Evolutionary conservation across 2,888 invertebrate species (phyloP).

Genomic region (Stenoptilia bipunctidactyla): DNA sequence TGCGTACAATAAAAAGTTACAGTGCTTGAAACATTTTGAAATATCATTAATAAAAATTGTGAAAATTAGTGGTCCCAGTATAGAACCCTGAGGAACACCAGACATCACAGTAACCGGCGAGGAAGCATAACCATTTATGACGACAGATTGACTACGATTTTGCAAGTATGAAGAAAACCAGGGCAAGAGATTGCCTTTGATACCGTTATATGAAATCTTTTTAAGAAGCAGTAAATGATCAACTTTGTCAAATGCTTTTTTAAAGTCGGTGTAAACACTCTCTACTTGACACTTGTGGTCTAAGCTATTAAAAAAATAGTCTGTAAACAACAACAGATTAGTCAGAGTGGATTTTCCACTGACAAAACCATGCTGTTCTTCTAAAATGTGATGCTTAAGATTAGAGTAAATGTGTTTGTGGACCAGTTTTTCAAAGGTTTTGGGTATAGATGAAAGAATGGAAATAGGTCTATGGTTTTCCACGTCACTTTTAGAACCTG

Average conservation of each 20-base stretch:
- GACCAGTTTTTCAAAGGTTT: constrained; percentile 16
- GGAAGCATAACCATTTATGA: too few species aligned
- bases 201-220: constrained; percentile 8
- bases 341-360: constrained; percentile 13
- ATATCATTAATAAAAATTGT: constrained; percentile 8
- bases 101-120: constrained; percentile 1
- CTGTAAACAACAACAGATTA: constrained; percentile 10
- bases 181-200: constrained; percentile 6
- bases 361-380: constrained; percentile 16
- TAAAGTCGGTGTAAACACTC: constrained; percentile 2
- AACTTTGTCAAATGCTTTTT: background rate
- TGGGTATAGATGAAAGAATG: constrained; percentile 12
- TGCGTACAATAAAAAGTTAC: too few species aligned
- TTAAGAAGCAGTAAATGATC: too few species aligned
- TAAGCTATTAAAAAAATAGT: constrained; percentile 10
- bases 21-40: background rate
- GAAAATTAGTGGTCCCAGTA: constrained; percentile 2
- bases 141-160: too few species aligned
- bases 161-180: constrained; percentile 13
- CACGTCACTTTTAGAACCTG: constrained; percentile 9
- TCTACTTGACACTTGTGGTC: constrained; percentile 11
- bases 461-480: constrained; percentile 15
- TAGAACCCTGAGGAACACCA: constrained; percentile 5
- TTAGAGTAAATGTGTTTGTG: too few species aligned
- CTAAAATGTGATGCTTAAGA: too few species aligned